phyloP scores from a whole-genome alignment of 2,797 vertebrate genomes.

The Catamblyrhynchus diadema region DNA sequence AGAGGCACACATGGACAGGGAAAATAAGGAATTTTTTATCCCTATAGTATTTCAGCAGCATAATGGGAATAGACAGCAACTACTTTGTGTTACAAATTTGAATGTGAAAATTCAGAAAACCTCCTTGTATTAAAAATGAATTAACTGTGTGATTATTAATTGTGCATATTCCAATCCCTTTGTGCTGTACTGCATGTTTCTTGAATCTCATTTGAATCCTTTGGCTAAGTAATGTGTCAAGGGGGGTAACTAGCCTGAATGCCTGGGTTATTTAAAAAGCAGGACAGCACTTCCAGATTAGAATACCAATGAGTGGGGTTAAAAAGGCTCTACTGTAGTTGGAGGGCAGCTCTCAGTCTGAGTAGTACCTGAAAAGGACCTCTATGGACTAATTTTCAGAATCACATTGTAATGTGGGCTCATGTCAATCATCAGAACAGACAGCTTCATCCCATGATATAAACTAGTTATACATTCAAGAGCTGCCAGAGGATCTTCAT shows the following conservation, averaged over 20 bases:
- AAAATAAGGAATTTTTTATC: conserved; percentile 57
- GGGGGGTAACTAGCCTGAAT: conserved; percentile 90
- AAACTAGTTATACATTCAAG: conserved; percentile 95
- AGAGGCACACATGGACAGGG: neutral
- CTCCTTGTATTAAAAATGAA: conserved; percentile 94
- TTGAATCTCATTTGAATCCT: conserved; percentile 97
- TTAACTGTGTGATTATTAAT: conserved; percentile 99
- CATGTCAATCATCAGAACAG: conserved; percentile 99
- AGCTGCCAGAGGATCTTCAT: conserved; percentile 88
- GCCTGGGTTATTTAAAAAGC: conserved; percentile 99
- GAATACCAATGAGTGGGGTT: conserved; percentile 99
- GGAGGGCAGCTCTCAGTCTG: conserved; percentile 95
- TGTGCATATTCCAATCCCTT: conserved; percentile 98
- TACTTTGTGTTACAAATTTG: conserved; percentile 80
- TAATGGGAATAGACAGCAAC: conserved; percentile 73
- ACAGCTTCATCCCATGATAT: conserved; percentile 99
- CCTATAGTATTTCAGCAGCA: conserved; percentile 68
- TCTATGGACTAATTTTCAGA: conserved; percentile 99
- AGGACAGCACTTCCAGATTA: conserved; percentile 89
- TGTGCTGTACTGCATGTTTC: conserved; percentile 96
- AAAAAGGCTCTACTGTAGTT: conserved; percentile 98
- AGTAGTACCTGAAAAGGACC: conserved; percentile 95
- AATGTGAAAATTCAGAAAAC: conserved; percentile 83
- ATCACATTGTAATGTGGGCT: conserved; percentile 99
- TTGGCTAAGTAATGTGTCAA: conserved; percentile 96